A percentile compares a stretch with the other conserved stretches of the same genome.
phyloP scores from a whole-genome alignment of 2,797 vertebrate genomes.

The Phoeniculus purpureus region DNA sequence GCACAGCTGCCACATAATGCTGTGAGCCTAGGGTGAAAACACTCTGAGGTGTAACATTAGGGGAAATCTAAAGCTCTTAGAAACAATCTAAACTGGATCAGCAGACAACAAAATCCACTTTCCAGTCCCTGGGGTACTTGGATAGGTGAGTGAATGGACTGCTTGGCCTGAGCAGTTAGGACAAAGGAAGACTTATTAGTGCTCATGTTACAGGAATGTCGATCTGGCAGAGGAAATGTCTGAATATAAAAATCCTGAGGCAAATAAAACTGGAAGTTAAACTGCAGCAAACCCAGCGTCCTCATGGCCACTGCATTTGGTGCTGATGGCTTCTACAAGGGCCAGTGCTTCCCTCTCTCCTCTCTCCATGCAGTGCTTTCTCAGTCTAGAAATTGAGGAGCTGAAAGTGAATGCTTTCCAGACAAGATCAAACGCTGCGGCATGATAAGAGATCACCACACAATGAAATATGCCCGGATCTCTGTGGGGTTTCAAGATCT shows the following conservation, averaged over 20 bases:
- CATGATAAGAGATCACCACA: neutral
- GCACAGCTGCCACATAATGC: neutral
- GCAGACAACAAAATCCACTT: neutral
- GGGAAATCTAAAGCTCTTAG: neutral
- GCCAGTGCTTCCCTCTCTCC: neutral
- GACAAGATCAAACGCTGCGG: neutral
- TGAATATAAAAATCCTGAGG: neutral
- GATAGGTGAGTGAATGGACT: neutral
- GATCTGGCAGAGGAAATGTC: neutral
- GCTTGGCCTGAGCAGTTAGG: neutral
- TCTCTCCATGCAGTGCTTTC: neutral
- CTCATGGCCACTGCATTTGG: rapidly evolving
- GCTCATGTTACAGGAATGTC: neutral
- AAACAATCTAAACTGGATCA: neutral
- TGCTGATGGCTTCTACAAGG: neutral
- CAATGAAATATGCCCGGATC: neutral
- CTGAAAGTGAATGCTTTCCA: neutral
- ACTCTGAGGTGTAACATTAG: neutral
- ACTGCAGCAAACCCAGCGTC: neutral
- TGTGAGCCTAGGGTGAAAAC: neutral
- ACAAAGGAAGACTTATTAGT: neutral
- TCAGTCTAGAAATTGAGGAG: neutral
- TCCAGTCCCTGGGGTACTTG: neutral
- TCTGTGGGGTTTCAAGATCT: neutral
- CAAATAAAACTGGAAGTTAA: neutral